A percentile compares a stretch with the other conserved stretches of the same genome.
phyloP scores from a whole-genome alignment of 2,113 vertebrate genomes.

The Panurus biarmicus region DNA sequence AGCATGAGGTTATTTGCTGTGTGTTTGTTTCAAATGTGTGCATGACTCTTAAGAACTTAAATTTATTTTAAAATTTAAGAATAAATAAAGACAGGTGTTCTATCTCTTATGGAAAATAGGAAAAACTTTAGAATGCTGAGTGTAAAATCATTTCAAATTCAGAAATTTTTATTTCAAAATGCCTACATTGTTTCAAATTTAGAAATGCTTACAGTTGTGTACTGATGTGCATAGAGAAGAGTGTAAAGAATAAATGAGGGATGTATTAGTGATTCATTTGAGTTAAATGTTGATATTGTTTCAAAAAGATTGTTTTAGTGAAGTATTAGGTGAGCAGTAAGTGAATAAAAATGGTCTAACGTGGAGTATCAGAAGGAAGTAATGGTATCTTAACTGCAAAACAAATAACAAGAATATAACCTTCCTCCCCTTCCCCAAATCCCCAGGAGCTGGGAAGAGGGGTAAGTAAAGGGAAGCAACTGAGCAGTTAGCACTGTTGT shows the following conservation, averaged over 20 bases:
- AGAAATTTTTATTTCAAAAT: background rate
- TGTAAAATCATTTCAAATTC: background rate
- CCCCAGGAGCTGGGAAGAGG: no score
- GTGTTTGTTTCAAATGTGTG: background rate
- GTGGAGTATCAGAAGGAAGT: background rate
- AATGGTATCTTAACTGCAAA: background rate
- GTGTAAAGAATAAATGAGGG: background rate
- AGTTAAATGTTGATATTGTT: background rate
- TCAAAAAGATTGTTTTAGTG: background rate
- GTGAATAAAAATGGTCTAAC: background rate
- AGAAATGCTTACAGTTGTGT: background rate
- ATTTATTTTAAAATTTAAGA: background rate
- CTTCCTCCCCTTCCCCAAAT: background rate
- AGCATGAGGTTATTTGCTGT: background rate
- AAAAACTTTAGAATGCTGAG: background rate
- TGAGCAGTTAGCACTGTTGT: background rate
- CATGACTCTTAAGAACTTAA: background rate
- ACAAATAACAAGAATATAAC: background rate
- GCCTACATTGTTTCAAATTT: background rate
- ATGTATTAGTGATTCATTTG: background rate
- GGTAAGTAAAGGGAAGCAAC: background rate
- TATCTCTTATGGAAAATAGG: background rate
- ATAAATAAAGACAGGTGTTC: background rate
- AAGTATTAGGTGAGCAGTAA: background rate
- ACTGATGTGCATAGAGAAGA: background rate